Evolutionary conservation across 2,797 vertebrate species (phyloP).

Genomic region (Miichthys miiuy): DNA sequence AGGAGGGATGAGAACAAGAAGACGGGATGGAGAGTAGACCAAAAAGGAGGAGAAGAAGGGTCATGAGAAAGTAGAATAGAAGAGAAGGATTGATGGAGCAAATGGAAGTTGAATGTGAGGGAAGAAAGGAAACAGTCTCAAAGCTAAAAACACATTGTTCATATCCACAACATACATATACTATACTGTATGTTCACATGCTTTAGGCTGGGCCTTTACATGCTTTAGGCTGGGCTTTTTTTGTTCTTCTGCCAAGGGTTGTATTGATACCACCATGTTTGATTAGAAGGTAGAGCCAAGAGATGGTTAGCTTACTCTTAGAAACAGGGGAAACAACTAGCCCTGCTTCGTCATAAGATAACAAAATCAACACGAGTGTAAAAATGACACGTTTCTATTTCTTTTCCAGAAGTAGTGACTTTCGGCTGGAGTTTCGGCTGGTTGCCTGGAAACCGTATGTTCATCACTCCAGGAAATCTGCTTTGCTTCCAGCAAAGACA

Average conservation of each 20-base stretch:
- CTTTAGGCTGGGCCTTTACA: neutral
- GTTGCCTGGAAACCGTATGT: neutral
- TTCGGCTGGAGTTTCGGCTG: too few relatives aligned
- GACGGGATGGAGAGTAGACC: neutral
- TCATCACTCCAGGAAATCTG: neutral
- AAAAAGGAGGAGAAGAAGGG: neutral
- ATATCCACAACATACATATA: neutral
- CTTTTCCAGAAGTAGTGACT: too few relatives aligned
- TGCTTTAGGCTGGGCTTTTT: neutral
- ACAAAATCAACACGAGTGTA: neutral
- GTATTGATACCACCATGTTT: neutral
- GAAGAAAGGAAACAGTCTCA: neutral
- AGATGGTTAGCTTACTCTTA: neutral
- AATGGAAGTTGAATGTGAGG: too few relatives aligned
- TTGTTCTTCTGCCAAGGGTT: neutral
- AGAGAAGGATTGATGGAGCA: neutral
- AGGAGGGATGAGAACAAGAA: conserved; percentile 1
- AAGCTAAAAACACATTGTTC: neutral
- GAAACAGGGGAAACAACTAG: neutral
- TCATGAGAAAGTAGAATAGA: neutral
- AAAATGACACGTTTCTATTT: too few relatives aligned
- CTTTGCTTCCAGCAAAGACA: neutral
- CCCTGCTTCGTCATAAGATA: neutral
- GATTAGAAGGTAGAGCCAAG: neutral
- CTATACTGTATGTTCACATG: neutral